Percentiles rank a stretch among this genome's conserved stretches.
Conservation (phyloP, 2,888 invertebrate genomes). For the Leptinotarsa haldemani region DNA sequence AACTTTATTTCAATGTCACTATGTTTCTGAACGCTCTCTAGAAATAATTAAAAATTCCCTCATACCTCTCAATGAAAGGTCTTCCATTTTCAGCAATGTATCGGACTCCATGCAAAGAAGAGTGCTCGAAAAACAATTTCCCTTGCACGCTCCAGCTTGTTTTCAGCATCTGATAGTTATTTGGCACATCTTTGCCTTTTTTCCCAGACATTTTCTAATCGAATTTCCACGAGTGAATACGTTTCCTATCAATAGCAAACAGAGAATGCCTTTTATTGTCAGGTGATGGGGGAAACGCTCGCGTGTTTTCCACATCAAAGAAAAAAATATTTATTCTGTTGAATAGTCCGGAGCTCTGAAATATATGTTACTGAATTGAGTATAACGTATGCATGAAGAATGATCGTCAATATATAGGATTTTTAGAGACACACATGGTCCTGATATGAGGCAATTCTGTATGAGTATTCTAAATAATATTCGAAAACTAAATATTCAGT, state of each 20-base stretch:
- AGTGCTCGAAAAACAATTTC: conserved; percentile 80
- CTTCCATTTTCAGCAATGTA: conserved; percentile 82
- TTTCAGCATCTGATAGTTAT: conserved; percentile 62
- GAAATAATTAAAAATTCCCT: not conserved
- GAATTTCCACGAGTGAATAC: conserved; percentile 23
- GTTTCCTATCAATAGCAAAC: conserved; percentile 21
- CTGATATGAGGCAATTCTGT: too few species aligned
- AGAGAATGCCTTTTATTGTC: conserved; percentile 13
- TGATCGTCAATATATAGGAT: too few species aligned
- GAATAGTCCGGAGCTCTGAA: not conserved
- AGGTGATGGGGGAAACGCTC: conserved; percentile 4
- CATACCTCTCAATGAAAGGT: conserved; percentile 82
- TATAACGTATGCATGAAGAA: too few species aligned
- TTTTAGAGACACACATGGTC: too few species aligned
- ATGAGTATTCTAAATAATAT: too few species aligned
- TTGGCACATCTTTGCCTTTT: conserved; percentile 21
- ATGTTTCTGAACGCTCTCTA: too few species aligned
- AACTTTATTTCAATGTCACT: too few species aligned
- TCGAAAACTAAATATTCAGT: too few species aligned
- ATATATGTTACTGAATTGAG: not conserved
- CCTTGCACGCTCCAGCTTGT: conserved; percentile 78
- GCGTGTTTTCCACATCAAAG: conserved; percentile 11
- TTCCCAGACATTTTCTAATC: conserved; percentile 23
- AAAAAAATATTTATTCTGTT: not conserved
- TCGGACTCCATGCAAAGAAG: conserved; percentile 81